Base-by-base conservation (phyloP, 2,113 vertebrate genomes). In the Eudyptes chrysolophus region DNA sequence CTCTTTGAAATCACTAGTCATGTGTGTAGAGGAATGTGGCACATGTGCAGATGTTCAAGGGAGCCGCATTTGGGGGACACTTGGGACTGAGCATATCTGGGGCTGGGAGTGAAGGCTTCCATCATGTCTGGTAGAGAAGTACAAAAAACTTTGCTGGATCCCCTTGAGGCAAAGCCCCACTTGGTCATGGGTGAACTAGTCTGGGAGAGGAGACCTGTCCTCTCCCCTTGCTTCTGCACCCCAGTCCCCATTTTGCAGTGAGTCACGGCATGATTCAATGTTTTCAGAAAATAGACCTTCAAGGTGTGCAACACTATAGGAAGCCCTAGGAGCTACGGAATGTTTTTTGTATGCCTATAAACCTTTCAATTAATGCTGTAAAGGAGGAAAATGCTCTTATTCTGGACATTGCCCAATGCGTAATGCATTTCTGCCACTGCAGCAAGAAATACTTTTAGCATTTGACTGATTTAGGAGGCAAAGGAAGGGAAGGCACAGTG, bases 331-430 rank as follows among this genome's bases (percentile, higher is more conserved):
- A 97, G 90, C 97, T 94, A 92, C 77, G 85, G 96, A 97, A 96
- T 96, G 90, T 29, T 90, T 87, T 96, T 97, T 96, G 91, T 94
- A 93, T 85, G 92, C 90, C 94, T 88, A 94, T 96, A 98, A 98
- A 97, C 93, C 93, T 97, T 95, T 90, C 94, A 81, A 88, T 93
- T 95, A 94, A 76, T 55, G 71, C 96, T 95, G 87, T 90, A 97
- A 97, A 97, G 87, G 94, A 94, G 95, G 94, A 95, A 97, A 97
- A 97, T 11, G 94, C 90, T 93, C 55, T 77, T 87, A 16, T 66
- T 93, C 95, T 97, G 97, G 97, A 93, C 48, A 48, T 25, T 65
- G 52, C 96, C 96, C 95, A 94, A 95, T 75, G 49, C n/a, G 44
- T 94, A 96, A 96, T 93, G 94, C 54, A 40, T 6, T 75, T 72